A percentile compares a stretch with the other conserved stretches of the same genome.
Conservation (phyloP, 1,140 invertebrate species). For the Drosophila sechellia region DNA sequence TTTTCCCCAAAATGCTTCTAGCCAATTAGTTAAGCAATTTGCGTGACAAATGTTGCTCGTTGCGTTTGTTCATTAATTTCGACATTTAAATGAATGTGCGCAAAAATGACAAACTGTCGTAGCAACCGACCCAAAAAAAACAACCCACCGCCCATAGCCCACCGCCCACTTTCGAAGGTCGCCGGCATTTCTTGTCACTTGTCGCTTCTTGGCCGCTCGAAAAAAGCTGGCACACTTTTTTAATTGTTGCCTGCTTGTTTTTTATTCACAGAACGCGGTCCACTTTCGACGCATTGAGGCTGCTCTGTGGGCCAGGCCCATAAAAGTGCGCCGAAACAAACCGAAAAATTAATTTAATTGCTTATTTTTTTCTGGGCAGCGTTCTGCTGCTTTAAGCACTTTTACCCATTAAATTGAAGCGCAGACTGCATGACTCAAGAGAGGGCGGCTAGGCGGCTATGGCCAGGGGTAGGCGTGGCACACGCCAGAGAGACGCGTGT, state of each 20-base stretch:
- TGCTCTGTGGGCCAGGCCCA: conserved; percentile 9
- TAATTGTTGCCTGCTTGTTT: conserved; percentile 16
- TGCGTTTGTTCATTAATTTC: conserved; percentile 55
- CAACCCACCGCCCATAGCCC: background rate
- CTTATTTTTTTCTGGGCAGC: conserved; percentile 33
- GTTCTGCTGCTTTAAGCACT: conserved; percentile 47
- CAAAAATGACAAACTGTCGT: conserved; percentile 44
- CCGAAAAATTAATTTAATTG: conserved; percentile 56
- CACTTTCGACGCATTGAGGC: conserved; percentile 27
- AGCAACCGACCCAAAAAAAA: background rate
- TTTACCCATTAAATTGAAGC: conserved; percentile 58
- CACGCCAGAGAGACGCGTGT: conserved; percentile 58
- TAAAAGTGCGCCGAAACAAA: conserved; percentile 3
- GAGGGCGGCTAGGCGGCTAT: background rate
- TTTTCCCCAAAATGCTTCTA: conserved; percentile 6
- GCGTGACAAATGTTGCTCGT: conserved; percentile 13
- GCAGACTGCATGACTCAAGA: conserved; percentile 22
- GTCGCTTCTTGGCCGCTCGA: conserved; percentile 7
- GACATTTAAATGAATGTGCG: conserved; percentile 54
- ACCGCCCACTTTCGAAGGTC: conserved; percentile 51
- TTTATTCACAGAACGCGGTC: conserved; percentile 40
- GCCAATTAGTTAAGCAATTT: conserved; percentile 37
- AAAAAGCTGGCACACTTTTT: conserved; percentile 52
- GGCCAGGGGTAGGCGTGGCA: background rate
- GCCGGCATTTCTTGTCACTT: conserved; percentile 32